Percentiles rank a stretch among this genome's conserved stretches.
phyloP scores from a whole-genome alignment of 2,888 invertebrate species.

The Ectemnius lituratus region DNA sequence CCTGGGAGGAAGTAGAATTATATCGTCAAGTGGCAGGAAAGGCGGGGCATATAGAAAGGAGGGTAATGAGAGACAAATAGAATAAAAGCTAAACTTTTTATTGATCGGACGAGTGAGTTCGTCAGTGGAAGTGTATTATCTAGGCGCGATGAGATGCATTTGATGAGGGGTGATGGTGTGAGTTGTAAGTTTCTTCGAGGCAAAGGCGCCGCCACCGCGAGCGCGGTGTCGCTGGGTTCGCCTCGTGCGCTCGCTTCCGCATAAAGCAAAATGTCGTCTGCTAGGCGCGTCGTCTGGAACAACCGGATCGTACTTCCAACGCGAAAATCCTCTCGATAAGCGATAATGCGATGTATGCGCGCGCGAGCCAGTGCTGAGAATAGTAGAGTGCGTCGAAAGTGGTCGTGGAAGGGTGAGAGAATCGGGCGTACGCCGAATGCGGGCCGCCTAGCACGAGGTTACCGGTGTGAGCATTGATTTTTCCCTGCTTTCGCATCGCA shows the following conservation, averaged over 20 bases:
- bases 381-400: conserved; percentile 23
- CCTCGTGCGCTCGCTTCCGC: conserved; percentile 53
- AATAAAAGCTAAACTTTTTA: conserved; percentile 1
- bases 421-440: conserved; percentile 11
- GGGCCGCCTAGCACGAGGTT: conserved; percentile 26
- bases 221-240: conserved; percentile 38
- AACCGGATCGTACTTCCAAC: conserved; percentile 71
- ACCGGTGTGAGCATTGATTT: conserved; percentile 71
- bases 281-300: conserved; percentile 73
- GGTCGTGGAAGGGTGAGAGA: conserved; percentile 20
- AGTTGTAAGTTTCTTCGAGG: conserved; percentile 10
- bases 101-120: conserved; percentile 1
- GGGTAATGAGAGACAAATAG: background rate
- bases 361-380: conserved; percentile 42
- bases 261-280: conserved; percentile 74
- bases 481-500: conserved; percentile 60
- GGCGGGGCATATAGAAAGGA: background rate
- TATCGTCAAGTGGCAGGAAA: background rate
- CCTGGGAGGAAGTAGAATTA: background rate
- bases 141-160: conserved; percentile 11
- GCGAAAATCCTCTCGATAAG: conserved; percentile 68
- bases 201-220: background rate
- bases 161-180: conserved; percentile 2
- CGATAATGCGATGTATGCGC: conserved; percentile 50
- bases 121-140: background rate